A percentile compares a stretch with the other conserved stretches of the same genome.
phyloP scores from a whole-genome alignment of 2,888 invertebrate genomes.

The Leptarthrus brevirostris region DNA sequence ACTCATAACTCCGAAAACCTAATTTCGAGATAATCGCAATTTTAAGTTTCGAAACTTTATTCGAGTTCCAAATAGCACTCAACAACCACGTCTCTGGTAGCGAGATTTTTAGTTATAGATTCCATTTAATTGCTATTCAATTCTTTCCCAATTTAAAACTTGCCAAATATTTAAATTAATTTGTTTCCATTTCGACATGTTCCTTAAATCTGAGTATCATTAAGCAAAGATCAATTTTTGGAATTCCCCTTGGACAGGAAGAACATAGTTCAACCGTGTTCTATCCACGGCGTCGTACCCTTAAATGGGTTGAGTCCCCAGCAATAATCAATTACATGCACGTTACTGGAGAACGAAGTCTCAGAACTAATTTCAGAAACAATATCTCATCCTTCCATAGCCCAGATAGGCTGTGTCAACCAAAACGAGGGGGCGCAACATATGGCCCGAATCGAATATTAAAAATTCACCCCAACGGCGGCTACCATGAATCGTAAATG shows the following conservation, averaged over 20 bases:
- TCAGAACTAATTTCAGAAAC: conserved; percentile 35
- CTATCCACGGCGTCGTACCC: neutral
- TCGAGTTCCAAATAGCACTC: too few relatives aligned
- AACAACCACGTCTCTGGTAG: too few relatives aligned
- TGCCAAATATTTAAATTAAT: neutral
- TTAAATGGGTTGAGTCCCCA: neutral
- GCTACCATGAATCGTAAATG: conserved; percentile 1
- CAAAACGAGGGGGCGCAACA: neutral
- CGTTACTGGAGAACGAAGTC: neutral
- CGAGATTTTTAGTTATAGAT: too few relatives aligned
- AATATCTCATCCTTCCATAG: conserved; percentile 17
- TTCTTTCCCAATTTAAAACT: too few relatives aligned
- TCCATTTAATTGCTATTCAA: too few relatives aligned
- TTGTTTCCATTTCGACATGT: neutral
- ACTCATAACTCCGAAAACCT: too few relatives aligned
- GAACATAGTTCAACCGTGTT: neutral
- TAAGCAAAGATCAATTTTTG: neutral
- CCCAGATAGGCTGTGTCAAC: neutral
- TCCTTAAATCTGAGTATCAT: neutral
- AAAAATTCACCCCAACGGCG: conserved; percentile 13
- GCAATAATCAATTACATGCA: conserved; percentile 7
- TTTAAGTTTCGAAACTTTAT: too few relatives aligned
- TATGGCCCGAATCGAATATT: conserved; percentile 35
- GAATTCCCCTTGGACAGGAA: neutral
- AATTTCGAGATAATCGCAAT: too few relatives aligned